Evolutionary conservation across 2,113 vertebrate genomes (phyloP).

Genomic region (Potamarius usumacintae): DNA sequence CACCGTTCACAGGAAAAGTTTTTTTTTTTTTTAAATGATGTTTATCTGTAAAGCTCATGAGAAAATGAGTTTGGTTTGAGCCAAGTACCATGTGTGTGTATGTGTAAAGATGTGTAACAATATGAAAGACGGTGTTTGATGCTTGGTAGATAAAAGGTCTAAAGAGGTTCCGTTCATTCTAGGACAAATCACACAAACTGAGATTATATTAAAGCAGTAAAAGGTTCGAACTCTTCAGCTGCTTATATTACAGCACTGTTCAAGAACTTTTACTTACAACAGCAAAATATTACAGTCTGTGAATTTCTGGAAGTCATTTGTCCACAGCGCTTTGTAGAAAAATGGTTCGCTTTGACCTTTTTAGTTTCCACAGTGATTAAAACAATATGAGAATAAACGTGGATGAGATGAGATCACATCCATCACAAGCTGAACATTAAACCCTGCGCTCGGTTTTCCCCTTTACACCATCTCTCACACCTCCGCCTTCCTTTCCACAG

Average conservation of each 20-base stretch:
- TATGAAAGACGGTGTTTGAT: neutral
- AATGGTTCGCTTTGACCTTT: neutral
- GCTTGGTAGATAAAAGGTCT: neutral
- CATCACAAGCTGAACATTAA: neutral
- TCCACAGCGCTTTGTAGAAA: neutral
- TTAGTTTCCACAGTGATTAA: neutral
- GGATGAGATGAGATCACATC: neutral
- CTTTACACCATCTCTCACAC: slow-evolving; percentile 31
- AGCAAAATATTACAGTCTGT: neutral
- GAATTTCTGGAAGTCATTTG: neutral
- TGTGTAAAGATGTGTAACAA: neutral
- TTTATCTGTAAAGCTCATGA: neutral
- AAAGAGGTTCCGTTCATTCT: neutral
- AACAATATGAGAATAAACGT: neutral
- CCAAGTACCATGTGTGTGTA: neutral
- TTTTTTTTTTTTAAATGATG: neutral
- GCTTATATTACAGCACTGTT: neutral
- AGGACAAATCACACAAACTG: neutral
- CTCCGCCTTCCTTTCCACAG: slow-evolving; percentile 41
- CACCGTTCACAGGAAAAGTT: slow-evolving; percentile 9
- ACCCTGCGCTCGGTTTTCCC: neutral
- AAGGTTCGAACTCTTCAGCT: neutral
- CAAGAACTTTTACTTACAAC: neutral
- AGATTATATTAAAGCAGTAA: neutral
- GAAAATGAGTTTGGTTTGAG: neutral